A percentile compares a stretch with the other conserved stretches of the same genome.
These are phyloP conservation scores for human DNA, from an alignment of 2,113 vertebrate species.

Conservation along the genomic window GRCh38 chr11:17338501-17339000, in stretches of 20 bases:
- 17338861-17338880: neutral
- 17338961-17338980: neutral
- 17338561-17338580: neutral
- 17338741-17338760: neutral
- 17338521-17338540: constrained; percentile 52
- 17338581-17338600: neutral
- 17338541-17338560: constrained; percentile 4
- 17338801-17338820: neutral
- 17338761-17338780: neutral
- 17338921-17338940: neutral
- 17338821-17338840: neutral
- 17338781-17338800: neutral
- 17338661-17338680: neutral
- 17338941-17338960: neutral
- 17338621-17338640: neutral
- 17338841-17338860: neutral
- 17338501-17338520: constrained; percentile 72
- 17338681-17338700: neutral
- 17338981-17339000: too few species aligned
- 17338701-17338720: neutral
- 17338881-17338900: neutral
- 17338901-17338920: neutral
- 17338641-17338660: neutral
- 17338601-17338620: constrained; percentile 34
- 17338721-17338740: neutral